Evolutionary conservation across 2,888 invertebrate species (phyloP).

Genomic region (Zaprionus bogoriensis): DNA sequence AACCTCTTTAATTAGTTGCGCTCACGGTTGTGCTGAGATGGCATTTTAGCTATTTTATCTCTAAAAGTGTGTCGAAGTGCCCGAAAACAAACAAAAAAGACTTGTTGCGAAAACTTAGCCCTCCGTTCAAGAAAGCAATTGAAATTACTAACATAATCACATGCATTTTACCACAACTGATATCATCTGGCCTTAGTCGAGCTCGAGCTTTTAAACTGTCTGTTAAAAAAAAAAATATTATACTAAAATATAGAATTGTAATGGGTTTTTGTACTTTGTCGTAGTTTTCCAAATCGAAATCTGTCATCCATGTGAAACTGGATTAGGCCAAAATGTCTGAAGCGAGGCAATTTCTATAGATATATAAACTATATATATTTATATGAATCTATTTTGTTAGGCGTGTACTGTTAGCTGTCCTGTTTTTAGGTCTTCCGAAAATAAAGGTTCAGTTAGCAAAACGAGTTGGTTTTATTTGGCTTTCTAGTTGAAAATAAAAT

Average conservation of each 20-base stretch:
- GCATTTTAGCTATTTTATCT: conserved; percentile 10
- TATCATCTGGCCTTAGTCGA: conserved; percentile 48
- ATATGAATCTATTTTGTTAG: conserved; percentile 5
- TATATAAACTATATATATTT: conserved; percentile 10
- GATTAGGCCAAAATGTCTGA: conserved; percentile 44
- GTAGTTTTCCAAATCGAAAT: conserved; percentile 37
- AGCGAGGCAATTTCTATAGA: conserved; percentile 51
- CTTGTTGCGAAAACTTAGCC: conserved; percentile 48
- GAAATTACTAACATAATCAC: conserved; percentile 40
- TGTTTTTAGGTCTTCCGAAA: conserved; percentile 36
- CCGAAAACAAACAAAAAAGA: too few relatives aligned
- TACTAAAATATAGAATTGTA: conserved; percentile 24
- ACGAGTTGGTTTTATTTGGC: not conserved
- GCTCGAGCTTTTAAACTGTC: conserved; percentile 55
- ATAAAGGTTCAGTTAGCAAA: conserved; percentile 56
- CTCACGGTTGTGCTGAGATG: conserved; percentile 2
- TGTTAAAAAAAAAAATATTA: not conserved
- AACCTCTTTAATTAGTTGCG: conserved; percentile 55
- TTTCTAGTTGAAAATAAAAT: not conserved
- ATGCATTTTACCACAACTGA: conserved; percentile 5
- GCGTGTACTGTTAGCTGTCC: conserved; percentile 31
- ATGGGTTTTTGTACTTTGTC: conserved; percentile 43
- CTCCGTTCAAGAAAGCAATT: conserved; percentile 56
- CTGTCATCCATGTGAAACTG: conserved; percentile 23
- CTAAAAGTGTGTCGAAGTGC: conserved; percentile 1